These are phyloP conservation scores for Arrhopalites spinosus DNA, from an alignment of 2,888 invertebrate genomes.

Conservation along the genomic window DNA sequence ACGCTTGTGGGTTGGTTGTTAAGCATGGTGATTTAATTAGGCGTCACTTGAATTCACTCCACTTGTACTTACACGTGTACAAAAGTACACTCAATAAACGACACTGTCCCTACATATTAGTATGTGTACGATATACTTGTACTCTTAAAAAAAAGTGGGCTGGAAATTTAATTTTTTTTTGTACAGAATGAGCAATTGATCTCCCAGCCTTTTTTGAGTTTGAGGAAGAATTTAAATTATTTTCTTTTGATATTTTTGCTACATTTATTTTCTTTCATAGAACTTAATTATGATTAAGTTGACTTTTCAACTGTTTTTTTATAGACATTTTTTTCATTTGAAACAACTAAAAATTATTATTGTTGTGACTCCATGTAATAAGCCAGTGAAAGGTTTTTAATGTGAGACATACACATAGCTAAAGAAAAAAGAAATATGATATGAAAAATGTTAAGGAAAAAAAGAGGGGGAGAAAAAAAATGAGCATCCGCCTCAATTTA, in stretches of 20 bases:
- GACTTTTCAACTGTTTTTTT: too few relatives aligned
- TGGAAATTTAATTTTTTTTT: background rate
- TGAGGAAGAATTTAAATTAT: background rate
- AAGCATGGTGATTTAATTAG: constrained; percentile 20
- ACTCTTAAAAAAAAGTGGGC: background rate
- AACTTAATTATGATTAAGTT: background rate
- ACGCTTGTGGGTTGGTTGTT: background rate
- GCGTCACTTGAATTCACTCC: constrained; percentile 22
- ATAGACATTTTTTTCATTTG: too few relatives aligned
- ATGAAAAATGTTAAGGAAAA: background rate
- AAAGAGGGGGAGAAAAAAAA: background rate
- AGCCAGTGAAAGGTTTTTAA: too few relatives aligned
- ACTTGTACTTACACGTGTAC: background rate
- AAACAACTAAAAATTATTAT: too few relatives aligned
- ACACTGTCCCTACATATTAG: background rate
- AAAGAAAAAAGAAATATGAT: background rate
- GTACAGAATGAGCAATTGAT: too few relatives aligned
- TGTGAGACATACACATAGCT: too few relatives aligned
- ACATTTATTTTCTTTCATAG: background rate
- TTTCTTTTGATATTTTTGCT: background rate
- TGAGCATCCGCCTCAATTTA: constrained; percentile 1
- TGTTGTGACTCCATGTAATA: background rate
- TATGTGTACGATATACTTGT: background rate
- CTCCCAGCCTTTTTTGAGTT: too few relatives aligned
- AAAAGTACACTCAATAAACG: background rate